Evolutionary conservation across 2,797 vertebrate genomes (phyloP), one percentile per base, ranked within the genome.

Genomic region (Syndactyla subalaris): DNA sequence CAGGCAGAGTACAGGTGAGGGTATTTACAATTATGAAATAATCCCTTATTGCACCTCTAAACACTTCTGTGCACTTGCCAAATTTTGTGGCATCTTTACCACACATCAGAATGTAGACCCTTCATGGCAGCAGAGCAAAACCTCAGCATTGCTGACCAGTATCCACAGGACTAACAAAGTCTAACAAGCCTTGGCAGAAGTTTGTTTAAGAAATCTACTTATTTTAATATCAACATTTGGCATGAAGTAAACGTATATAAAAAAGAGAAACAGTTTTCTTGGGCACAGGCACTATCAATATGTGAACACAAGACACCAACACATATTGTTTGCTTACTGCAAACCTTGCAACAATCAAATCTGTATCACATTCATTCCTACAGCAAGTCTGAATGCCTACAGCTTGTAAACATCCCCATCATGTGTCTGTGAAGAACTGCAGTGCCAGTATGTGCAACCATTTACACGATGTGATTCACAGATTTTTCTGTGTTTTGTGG

Each of bases 401-500:
- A 80, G 79, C 84, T 76, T 84, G 54, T 78, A 92, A 96, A 92
- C 38, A 86, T 68, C 51, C 67, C 58, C 72, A 36, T 34, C 38
- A 10, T n/a, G 39, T 49, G 73, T 70, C 88, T 73, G 2, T 20
- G 39, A 68, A 70, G 59, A 93, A 57, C 61, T 70, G 26, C 32
- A 71, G 62, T 85, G 80, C 76, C 93, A 88, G 85, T 68, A 77
- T 85, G 91, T 80, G 36, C 72, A 97, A 92, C 24, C 36, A 71
- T 45, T 85, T 75, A 80, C 7, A 14, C 0, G 0, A 81, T 30
- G 66, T 27, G 49, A 96, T 89, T 86, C 95, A 91, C 62, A 89
- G 67, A 72, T 93, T 89, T 94, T 70, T 49, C 61, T 67, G 45
- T 32, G 58, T 51, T 88, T 76, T 97, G 91, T 88, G 58, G 92